Evolutionary conservation across 2,888 invertebrate genomes (phyloP).

Genomic region (Calliopum simillimum): DNA sequence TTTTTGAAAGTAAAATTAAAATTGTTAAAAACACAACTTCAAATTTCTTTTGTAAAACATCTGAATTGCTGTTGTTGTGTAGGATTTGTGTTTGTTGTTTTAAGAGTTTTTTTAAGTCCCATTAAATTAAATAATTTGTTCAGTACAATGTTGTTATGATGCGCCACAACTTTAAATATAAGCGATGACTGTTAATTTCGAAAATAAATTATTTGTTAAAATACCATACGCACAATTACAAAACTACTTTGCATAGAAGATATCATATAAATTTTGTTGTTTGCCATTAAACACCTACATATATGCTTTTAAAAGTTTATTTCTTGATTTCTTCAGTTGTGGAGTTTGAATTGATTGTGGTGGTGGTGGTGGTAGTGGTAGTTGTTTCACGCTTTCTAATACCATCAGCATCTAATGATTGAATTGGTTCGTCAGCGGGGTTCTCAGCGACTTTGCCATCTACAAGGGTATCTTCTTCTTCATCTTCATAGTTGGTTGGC

Average conservation of each 20-base stretch:
- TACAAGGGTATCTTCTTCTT: slow-evolving; percentile 71
- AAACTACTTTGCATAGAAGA: slow-evolving; percentile 5
- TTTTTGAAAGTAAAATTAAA: slow-evolving; percentile 23
- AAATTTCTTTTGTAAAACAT: not conserved
- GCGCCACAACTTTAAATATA: not conserved
- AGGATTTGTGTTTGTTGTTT: slow-evolving; percentile 4
- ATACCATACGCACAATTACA: slow-evolving; percentile 11
- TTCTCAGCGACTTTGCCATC: slow-evolving; percentile 29
- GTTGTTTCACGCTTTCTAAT: slow-evolving; percentile 50
- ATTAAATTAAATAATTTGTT: no score
- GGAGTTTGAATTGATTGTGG: slow-evolving; percentile 35
- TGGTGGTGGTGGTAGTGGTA: slow-evolving; percentile 43
- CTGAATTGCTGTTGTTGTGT: slow-evolving; percentile 14
- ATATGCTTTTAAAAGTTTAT: slow-evolving; percentile 24
- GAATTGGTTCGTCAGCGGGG: slow-evolving; percentile 28
- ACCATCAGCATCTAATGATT: slow-evolving; percentile 43
- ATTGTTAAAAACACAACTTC: not conserved
- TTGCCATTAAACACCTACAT: slow-evolving; percentile 37
- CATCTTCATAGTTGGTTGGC: slow-evolving; percentile 91
- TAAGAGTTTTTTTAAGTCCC: no score
- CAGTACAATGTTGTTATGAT: no score
- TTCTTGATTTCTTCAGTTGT: slow-evolving; percentile 50
- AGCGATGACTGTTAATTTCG: not conserved
- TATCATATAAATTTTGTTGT: slow-evolving; percentile 22
- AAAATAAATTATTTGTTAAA: slow-evolving; percentile 29